Conservation (phyloP, 2,888 invertebrate species). For the Stenotaenia linearis region DNA sequence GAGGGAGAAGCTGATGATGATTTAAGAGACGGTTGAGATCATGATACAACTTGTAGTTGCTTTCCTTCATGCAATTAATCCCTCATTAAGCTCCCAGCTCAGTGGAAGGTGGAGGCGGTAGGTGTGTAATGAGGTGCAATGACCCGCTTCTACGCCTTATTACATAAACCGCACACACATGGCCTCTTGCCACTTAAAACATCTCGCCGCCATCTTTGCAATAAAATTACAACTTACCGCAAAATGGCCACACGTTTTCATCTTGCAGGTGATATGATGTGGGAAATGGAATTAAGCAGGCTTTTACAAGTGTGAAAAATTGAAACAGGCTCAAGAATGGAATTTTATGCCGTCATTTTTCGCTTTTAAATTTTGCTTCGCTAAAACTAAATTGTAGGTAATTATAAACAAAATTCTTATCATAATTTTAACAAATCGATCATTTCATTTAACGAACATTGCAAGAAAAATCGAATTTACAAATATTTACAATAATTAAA, state of each 20-base stretch:
- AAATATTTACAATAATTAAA: too few species aligned
- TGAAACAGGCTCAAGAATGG: background rate
- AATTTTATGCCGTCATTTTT: background rate
- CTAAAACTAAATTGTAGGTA: background rate
- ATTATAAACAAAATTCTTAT: background rate
- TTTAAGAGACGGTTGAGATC: constrained; percentile 8
- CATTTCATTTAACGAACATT: too few species aligned
- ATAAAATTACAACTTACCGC: constrained; percentile 11
- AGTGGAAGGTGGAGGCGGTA: constrained; percentile 6
- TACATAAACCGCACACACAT: constrained; percentile 15
- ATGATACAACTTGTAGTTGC: constrained; percentile 15
- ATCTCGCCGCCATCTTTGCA: constrained; percentile 10
- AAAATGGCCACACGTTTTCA: constrained; percentile 15
- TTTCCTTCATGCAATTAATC: constrained; percentile 15
- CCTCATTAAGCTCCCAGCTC: constrained; percentile 19
- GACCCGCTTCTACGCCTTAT: constrained; percentile 19
- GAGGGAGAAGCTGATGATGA: background rate
- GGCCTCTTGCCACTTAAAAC: constrained; percentile 12
- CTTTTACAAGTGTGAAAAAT: background rate
- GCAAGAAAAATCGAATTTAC: too few species aligned
- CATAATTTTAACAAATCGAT: too few species aligned
- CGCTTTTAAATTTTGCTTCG: background rate
- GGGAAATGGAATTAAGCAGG: background rate
- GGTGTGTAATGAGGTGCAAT: constrained; percentile 19
- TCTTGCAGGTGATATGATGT: constrained; percentile 12